Evolutionary conservation across 2,888 invertebrate species (phyloP).

Genomic region (Drosophila histrio): DNA sequence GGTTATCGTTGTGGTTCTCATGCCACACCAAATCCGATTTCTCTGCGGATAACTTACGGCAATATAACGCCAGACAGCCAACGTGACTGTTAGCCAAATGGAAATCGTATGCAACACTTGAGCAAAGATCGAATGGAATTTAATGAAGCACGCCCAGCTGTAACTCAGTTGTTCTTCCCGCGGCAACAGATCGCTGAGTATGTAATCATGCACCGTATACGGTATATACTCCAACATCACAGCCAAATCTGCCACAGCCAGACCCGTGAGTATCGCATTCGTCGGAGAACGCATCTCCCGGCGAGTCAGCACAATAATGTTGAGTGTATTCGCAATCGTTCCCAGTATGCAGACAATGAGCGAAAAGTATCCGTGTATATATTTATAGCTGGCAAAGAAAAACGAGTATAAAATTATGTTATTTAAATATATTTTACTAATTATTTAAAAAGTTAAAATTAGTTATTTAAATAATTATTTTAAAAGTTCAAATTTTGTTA

Average conservation of each 20-base stretch:
- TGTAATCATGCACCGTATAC: conserved; percentile 92
- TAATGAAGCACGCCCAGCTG: conserved; percentile 92
- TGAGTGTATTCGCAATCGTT: conserved; percentile 95
- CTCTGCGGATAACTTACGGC: conserved; percentile 93
- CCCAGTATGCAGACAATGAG: conserved; percentile 95
- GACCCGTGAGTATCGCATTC: conserved; percentile 94
- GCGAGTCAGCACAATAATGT: conserved; percentile 94
- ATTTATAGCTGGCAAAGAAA: conserved; percentile 86
- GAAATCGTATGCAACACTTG: conserved; percentile 96
- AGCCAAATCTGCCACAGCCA: conserved; percentile 95
- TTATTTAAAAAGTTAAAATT: background rate
- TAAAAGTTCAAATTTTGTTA: background rate
- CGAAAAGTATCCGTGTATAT: conserved; percentile 93
- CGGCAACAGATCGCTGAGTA: conserved; percentile 85
- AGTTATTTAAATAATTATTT: background rate
- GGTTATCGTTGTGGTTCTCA: conserved; percentile 90
- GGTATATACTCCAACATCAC: conserved; percentile 98
- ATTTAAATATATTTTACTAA: background rate
- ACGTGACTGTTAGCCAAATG: conserved; percentile 95
- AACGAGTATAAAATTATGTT: background rate
- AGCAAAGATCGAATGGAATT: conserved; percentile 95
- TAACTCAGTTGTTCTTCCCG: conserved; percentile 87
- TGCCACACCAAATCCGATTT: conserved; percentile 92
- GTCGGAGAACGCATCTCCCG: conserved; percentile 96
- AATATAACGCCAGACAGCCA: conserved; percentile 96